Evolutionary conservation across 2,888 invertebrate species (phyloP), one percentile per base, ranked within the genome.

Genomic region (Perdita meconis): DNA sequence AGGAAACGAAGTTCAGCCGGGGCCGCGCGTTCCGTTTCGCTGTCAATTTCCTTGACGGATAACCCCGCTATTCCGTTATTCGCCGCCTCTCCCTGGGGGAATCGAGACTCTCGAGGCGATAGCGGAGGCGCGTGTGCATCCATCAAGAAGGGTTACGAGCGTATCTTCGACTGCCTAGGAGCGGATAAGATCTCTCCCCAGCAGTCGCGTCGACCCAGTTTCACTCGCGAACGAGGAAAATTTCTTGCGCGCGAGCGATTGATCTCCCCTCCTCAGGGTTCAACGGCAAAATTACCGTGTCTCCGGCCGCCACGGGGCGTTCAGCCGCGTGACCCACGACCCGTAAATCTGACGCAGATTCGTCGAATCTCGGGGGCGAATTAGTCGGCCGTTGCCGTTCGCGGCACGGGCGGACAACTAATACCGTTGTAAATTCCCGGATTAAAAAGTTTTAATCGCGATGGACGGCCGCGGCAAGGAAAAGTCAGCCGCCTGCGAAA

Each of bases 1-100:
- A 51, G 78, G 56, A 78, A 63, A 69, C 66, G 73, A 78, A 69
- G 30, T 40, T 26, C 36, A 51, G n/a, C 8, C 19, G 26, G 44
- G 40, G 51, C 10, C 60, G 36, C 60, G 36, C 55, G 64, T 65
- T 70, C 40, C 71, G 75, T 75, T 79, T 80, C 79, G 22, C 67
- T 79, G 80, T 80, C 79, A 79, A 80, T 80, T 80, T 80, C 71
- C 67, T 65, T 79, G 75, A 80, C 80, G 60, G 70, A 76, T 73
- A 75, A 73, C 68, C n/a, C 65, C n/a, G 55, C 51, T 40, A 59
- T 67, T 66, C 66, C 74, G 80, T 79, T 66, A 66, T 70, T 69
- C 73, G 22, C 24, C 13, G 44, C 61, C 68, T 50, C 59, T n/a
- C 38, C 13, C 6, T 30, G 30, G 30, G 30, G 30, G 30, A 30